Base-by-base conservation (phyloP, 2,113 vertebrate genomes). In the Bubalus kerabau region DNA sequence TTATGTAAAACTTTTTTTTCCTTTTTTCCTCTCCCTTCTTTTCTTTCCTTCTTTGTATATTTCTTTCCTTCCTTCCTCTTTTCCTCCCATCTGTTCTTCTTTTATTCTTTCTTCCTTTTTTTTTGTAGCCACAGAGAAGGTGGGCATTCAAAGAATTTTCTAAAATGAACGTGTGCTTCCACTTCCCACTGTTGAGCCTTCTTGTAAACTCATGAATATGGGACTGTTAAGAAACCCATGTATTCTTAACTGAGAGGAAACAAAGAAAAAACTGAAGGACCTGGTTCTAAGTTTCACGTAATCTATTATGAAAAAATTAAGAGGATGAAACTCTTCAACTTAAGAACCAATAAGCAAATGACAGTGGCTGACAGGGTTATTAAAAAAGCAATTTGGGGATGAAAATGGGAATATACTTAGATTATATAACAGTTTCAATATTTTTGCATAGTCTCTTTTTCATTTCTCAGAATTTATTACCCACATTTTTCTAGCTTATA, bases 341-440 rank as follows among this genome's bases (percentile, higher is more conserved):
- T 80, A 95, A 90, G 59, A 95, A 95, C 43, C 48, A 74, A 82
- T 83, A 88, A 40, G n/a, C 40, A 95, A 96, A 92, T 87, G n/a
- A 60, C 24, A 78, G 28, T 86, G 17, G 10, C 13, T 91, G 78
- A 57, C 43, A 60, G 56, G 5, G n/a, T 94, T 95, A 94, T 90
- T 94, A 19, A 84, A 93, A 94, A 90, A 91, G 59, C 12, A 87
- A 87, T 96, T 87, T 94, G 93, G 60, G 90, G 59, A 78, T 91
- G 12, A 10, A 71, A 78, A 95, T 52, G 82, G 40, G 11, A 76
- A 81, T 80, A 80, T 28, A 82, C 54, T 85, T 94, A 43, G 26
- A 50, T 91, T 85, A 64, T 60, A 36, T 50, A 81, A 92, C 5
- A 60, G 9, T 59, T 85, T 82, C 64, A 93, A 2, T 93, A 96